Evolutionary conservation across 2,113 vertebrate genomes (phyloP).

Genomic region (Myrmecophaga tridactyla): DNA sequence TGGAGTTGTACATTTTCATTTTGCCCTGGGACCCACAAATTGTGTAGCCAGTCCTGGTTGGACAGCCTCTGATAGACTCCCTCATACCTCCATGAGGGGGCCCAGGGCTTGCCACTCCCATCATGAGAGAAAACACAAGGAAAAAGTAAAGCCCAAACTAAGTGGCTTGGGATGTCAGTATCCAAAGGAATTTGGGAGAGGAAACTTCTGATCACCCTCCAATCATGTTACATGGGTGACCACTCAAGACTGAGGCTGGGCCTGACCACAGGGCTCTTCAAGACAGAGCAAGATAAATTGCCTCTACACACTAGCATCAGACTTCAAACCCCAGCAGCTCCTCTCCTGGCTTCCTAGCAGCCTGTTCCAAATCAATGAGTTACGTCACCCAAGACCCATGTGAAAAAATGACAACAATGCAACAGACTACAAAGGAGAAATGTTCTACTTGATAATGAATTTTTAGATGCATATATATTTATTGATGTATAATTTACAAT

Average conservation of each 20-base stretch:
- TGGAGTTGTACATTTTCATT: background rate
- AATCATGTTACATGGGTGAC: background rate
- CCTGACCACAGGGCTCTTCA: background rate
- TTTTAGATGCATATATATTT: background rate
- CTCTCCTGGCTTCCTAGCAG: background rate
- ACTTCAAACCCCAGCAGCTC: too few species aligned
- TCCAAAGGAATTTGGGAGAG: background rate
- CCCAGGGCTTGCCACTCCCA: background rate
- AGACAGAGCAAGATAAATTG: background rate
- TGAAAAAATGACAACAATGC: background rate
- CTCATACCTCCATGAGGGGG: background rate
- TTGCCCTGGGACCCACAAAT: background rate
- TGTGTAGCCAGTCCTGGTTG: background rate
- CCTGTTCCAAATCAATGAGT: background rate
- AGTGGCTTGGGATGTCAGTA: background rate
- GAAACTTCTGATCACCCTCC: background rate
- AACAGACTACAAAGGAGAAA: background rate
- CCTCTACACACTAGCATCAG: background rate
- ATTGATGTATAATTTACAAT: background rate
- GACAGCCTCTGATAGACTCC: background rate
- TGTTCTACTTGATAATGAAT: background rate
- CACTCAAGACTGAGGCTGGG: background rate
- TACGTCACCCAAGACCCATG: background rate
- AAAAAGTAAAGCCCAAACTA: background rate
- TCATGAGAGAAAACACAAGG: background rate